Conservation (phyloP, 1,140 invertebrate genomes). For the Manduca sexta region DNA sequence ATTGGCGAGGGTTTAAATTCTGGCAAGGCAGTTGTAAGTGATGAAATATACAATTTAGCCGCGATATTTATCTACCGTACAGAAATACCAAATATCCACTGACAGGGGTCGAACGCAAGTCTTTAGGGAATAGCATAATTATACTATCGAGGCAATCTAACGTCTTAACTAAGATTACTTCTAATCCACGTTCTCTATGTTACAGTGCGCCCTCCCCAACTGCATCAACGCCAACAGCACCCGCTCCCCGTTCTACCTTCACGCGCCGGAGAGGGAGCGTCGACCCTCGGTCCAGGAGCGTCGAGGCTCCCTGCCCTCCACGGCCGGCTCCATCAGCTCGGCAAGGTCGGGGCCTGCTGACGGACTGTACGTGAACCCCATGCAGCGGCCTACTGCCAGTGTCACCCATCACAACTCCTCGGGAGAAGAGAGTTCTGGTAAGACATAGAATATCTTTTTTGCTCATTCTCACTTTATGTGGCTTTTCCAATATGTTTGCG, state of each 20-base stretch:
- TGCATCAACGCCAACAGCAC: conserved; percentile 70
- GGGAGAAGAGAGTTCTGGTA: conserved; percentile 68
- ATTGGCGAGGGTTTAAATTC: too few relatives aligned
- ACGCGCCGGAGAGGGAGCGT: conserved; percentile 74
- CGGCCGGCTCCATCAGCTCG: conserved; percentile 57
- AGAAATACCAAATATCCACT: too few relatives aligned
- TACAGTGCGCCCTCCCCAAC: conserved; percentile 72
- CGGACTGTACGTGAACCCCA: conserved; percentile 87
- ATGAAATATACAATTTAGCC: too few relatives aligned
- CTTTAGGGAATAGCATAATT: too few relatives aligned
- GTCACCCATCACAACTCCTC: conserved; percentile 55
- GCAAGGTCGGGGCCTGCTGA: conserved; percentile 78
- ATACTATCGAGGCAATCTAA: too few relatives aligned
- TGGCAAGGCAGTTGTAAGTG: too few relatives aligned
- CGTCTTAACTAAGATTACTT: too few relatives aligned
- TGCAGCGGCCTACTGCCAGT: conserved; percentile 70
- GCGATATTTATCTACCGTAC: too few relatives aligned
- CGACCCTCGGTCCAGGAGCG: conserved; percentile 34
- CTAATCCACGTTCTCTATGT: conserved; percentile 12
- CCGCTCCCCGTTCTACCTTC: conserved; percentile 81
- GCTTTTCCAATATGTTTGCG: too few relatives aligned
- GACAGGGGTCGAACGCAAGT: too few relatives aligned
- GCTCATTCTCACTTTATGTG: too few relatives aligned
- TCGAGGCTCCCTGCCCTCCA: conserved; percentile 45
- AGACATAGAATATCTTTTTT: background rate